A percentile compares a stretch with the other conserved stretches of the same genome.
Evolutionary conservation across 1,140 invertebrate species (phyloP).

Genomic region (Octopus sinensis): DNA sequence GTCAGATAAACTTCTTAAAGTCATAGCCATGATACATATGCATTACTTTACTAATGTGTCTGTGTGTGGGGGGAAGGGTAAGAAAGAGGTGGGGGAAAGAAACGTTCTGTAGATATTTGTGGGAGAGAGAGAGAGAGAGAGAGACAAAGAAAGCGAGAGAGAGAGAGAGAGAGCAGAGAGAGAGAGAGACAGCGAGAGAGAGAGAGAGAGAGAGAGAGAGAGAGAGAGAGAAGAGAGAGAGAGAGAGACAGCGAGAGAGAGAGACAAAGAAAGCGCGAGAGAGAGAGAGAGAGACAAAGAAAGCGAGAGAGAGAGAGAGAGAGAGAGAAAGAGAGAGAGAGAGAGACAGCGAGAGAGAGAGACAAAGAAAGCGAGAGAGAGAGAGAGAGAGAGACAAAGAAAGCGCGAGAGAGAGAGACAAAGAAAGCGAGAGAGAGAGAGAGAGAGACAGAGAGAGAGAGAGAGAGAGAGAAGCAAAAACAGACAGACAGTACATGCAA

Average conservation of each 20-base stretch:
- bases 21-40: too few relatives aligned
- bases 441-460: slow-evolving; percentile 1
- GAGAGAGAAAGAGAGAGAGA: slow-evolving; percentile 18
- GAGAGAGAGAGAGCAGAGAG: slow-evolving; percentile 12
- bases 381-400: slow-evolving; percentile 7
- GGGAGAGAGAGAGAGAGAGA: slow-evolving; percentile 24
- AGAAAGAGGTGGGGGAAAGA: neutral
- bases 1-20: too few relatives aligned
- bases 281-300: slow-evolving; percentile 3
- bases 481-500: neutral
- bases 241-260: neutral
- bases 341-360: slow-evolving; percentile 19
- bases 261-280: slow-evolving; percentile 17
- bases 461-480: neutral
- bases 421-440: slow-evolving; percentile 4
- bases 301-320: slow-evolving; percentile 22
- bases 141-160: slow-evolving; percentile 18
- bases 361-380: slow-evolving; percentile 16
- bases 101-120: neutral
- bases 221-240: slow-evolving; percentile 11
- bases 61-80: neutral
- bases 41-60: neutral
- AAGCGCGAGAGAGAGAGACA: slow-evolving; percentile 18
- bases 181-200: slow-evolving; percentile 15
- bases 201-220: neutral